A percentile compares a stretch with the other conserved stretches of the same genome.
Conservation (phyloP, 1,140 invertebrate genomes). For the Acyrthosiphon pisum region DNA sequence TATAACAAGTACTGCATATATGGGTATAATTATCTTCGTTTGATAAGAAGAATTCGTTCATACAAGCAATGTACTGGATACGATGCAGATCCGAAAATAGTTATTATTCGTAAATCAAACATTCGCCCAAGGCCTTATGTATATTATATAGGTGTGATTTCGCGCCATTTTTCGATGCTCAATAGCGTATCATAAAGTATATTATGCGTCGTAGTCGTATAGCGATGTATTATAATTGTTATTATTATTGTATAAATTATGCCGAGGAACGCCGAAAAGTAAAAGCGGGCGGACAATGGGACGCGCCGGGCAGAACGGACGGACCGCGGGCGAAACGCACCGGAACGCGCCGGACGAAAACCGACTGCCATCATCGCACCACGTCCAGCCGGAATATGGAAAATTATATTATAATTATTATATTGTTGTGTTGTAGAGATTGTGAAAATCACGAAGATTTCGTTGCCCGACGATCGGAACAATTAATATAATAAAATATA, state of each 20-base stretch:
- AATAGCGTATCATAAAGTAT: conserved; percentile 12
- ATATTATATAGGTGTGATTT: background rate
- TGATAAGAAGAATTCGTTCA: too few relatives aligned
- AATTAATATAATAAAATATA: background rate
- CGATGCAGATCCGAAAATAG: background rate
- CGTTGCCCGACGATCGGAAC: background rate
- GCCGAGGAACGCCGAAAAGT: background rate
- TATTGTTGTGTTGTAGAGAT: background rate
- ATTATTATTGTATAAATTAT: conserved; percentile 13
- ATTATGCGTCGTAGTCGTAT: background rate
- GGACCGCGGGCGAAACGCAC: background rate
- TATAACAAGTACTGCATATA: too few relatives aligned
- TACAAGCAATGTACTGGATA: background rate
- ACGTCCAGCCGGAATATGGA: background rate
- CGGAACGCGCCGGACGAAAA: background rate
- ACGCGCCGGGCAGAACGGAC: background rate
- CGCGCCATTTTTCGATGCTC: background rate
- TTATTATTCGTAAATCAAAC: background rate
- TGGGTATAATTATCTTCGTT: too few relatives aligned
- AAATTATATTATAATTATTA: background rate
- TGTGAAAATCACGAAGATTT: background rate
- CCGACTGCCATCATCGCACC: background rate
- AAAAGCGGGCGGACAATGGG: background rate
- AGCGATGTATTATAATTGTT: background rate
- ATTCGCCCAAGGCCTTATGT: background rate